Conservation (phyloP, 2,888 invertebrate species). For the Thyatira batis region DNA sequence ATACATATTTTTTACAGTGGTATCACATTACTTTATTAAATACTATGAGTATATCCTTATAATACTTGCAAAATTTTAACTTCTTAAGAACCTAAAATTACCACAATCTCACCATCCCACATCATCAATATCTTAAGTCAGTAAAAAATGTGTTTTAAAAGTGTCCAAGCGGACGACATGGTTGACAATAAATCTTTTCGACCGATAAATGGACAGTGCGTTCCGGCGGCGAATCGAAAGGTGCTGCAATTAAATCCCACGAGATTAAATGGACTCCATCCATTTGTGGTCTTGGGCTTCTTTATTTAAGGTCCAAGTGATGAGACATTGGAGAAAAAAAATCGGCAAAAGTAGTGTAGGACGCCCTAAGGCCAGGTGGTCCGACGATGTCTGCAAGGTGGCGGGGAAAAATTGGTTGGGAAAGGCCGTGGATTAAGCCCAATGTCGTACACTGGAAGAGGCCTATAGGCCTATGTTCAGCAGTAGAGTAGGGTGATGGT, state of each 20-base stretch:
- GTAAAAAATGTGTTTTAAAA: constrained; percentile 23
- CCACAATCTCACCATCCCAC: background rate
- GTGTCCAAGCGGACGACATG: constrained; percentile 23
- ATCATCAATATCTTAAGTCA: background rate
- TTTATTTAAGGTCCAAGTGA: constrained; percentile 31
- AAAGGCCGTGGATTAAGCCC: too few relatives aligned
- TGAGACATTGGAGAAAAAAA: too few relatives aligned
- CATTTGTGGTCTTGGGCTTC: constrained; percentile 66
- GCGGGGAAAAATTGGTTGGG: too few relatives aligned
- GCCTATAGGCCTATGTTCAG: too few relatives aligned
- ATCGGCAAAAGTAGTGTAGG: too few relatives aligned
- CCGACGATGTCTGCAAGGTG: too few relatives aligned
- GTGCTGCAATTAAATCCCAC: constrained; percentile 75
- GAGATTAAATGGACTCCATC: constrained; percentile 76
- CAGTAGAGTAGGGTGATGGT: too few relatives aligned
- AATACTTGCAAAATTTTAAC: background rate
- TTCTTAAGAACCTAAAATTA: background rate
- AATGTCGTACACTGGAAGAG: too few relatives aligned
- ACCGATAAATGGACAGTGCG: constrained; percentile 64
- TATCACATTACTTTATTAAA: too few relatives aligned
- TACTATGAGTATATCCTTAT: too few relatives aligned
- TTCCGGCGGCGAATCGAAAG: constrained; percentile 61
- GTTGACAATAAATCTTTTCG: constrained; percentile 61
- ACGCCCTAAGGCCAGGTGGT: too few relatives aligned
- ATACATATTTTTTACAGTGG: too few relatives aligned